Evolutionary conservation across 2,888 invertebrate genomes (phyloP), one percentile per base, ranked within the genome.

Genomic region (Dasypogon diadema): DNA sequence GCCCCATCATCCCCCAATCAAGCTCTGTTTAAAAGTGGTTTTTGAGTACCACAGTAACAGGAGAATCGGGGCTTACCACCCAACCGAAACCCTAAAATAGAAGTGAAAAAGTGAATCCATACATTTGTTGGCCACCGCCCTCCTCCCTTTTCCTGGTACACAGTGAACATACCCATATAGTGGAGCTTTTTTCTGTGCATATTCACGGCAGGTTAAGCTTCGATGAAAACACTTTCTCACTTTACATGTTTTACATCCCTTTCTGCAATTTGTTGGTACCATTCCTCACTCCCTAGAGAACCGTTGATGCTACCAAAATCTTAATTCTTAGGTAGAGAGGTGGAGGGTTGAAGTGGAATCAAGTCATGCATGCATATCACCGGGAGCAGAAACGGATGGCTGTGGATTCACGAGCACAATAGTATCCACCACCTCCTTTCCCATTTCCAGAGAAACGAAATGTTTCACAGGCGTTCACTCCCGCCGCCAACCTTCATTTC

Each of bases 1-100:
- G 54, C 70, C 34, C 51, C 30, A 54, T 54, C 26, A 54, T 54
- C 51, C 70, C 54, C n/a, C 54, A 26, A 30, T 21, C 56, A 56
- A 56, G n/a, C 42, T 42, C 42, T 30, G 12, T 42, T 3, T 2
- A 12, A 42, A 42, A n/a, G 42, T n/a, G 42, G 42, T 42, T 42
- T n/a, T 42, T 42, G 8, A 12, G 2, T n/a, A 5, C n/a, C 8
- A 12, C 8, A 42, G 42, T 42, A 42, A 42, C 3, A 42, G 42
- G n/a, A 42, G 42, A 30, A 3, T 8, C n/a, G 42, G n/a, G n/a
- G n/a, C 8, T 42, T 6, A n/a, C 4, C 12, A n/a, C 2, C 42
- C 42, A 12, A 42, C 42, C 42, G n/a, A 42, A 42, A 42, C 6
- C 42, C 42, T 3, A 42, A 42, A 42, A 42, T 42, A 12, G n/a